Conservation (phyloP, 2,113 vertebrate species). For the Urocolius indicus region DNA sequence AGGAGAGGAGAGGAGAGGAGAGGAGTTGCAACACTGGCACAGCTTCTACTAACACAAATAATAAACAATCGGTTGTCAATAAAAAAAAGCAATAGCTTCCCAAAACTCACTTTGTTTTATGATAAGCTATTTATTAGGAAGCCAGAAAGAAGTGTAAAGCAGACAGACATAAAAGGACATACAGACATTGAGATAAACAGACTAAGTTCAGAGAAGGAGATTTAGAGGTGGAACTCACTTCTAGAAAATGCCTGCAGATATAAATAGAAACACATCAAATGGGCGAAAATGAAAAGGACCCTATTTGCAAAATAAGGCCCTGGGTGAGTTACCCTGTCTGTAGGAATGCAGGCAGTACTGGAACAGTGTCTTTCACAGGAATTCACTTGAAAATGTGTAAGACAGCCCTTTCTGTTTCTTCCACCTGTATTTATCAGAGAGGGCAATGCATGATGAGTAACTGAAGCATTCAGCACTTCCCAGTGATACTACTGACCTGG, state of each 20-base stretch:
- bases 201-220: background rate
- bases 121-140: background rate
- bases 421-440: background rate
- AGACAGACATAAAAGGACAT: background rate
- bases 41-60: background rate
- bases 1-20: background rate
- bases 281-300: background rate
- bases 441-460: background rate
- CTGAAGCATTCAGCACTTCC: background rate
- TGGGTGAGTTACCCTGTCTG: background rate
- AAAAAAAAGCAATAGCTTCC: background rate
- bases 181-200: background rate
- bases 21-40: background rate
- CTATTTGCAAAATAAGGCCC: background rate
- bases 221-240: background rate
- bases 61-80: background rate
- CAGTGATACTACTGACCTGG: background rate
- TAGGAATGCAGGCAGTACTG: background rate
- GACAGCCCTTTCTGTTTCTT: background rate
- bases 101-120: background rate
- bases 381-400: background rate
- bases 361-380: accelerated
- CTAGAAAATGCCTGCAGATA: background rate
- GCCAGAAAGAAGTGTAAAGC: background rate
- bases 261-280: background rate